Base-by-base conservation (phyloP, 92 coral and sea anemone species). In the Phenganax marumi region DNA sequence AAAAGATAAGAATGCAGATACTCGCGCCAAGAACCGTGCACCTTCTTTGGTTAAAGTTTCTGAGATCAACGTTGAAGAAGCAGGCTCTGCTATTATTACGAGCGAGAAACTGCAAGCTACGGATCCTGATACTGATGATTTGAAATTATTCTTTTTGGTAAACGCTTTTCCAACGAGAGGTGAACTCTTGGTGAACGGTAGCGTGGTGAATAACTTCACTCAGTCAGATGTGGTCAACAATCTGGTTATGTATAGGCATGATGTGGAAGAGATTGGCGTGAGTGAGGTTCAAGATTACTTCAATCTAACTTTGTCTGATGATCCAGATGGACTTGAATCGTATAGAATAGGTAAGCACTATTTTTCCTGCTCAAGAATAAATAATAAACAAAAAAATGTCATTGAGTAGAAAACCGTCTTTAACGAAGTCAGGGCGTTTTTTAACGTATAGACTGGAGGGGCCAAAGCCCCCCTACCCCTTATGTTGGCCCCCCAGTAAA, bases 261-360 rank as follows among this genome's bases (percentile, higher is more conserved):
- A 82, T 24, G 97, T 97, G 69, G 88, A 88, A 64, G 99, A 96
- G 91, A 92, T 94, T 83, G 99, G 99, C 48, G 89, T 92, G 63
- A 68, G 69, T 11, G 99, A 97, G 39, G 99, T 89, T 21, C 68
- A 85, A 49, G 99, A 96, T 77, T 91, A 82, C 49, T 96, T 96
- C 62, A 88, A 96, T 77, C 76, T 96, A 84, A 90, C 92, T 55
- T 81, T 92, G 52, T 86, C 90, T 18, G 90, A 96, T 75, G 84
- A 87, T 68, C 84, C 50, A 74, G 85, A 70, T 50, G 43, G n/a
- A 69, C 46, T 18, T 8, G 72, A 66, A 66, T 25, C 72, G 12
- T 48, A 11, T n/a, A 66, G 50, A 66, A 66, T 66, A 25, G 72
- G 72, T 66, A 66, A 66, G 43, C 18, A 26, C 22, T 18, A 47